Percentiles rank a stretch among this genome's conserved stretches.
phyloP scores from a whole-genome alignment of 2,113 vertebrate species.

The Cephalopterus ornatus region DNA sequence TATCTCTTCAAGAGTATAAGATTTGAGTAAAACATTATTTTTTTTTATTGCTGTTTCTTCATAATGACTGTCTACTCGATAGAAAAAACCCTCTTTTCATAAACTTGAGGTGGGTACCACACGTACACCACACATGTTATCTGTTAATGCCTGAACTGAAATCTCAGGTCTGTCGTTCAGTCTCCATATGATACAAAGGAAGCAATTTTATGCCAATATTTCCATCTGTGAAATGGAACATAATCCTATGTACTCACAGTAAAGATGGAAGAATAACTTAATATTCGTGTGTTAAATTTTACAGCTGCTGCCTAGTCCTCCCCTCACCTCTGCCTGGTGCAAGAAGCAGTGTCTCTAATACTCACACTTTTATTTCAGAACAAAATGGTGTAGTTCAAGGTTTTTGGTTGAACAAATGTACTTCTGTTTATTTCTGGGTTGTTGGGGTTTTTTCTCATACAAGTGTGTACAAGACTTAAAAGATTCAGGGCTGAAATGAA shows the following conservation, averaged over 20 bases:
- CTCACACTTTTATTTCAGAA: background rate
- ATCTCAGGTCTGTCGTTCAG: background rate
- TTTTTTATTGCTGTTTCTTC: background rate
- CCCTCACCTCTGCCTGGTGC: background rate
- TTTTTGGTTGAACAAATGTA: background rate
- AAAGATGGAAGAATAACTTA: background rate
- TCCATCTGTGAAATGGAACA: background rate
- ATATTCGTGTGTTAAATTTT: background rate
- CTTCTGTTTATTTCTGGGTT: background rate
- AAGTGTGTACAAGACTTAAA: background rate
- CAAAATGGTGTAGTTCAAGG: background rate
- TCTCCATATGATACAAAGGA: background rate
- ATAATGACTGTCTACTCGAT: background rate
- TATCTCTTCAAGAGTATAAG: background rate
- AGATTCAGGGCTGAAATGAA: background rate
- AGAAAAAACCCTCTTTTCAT: background rate
- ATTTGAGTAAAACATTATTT: background rate
- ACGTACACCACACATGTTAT: accelerated
- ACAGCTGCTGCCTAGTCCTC: background rate
- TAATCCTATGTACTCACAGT: background rate
- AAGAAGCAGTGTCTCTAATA: background rate
- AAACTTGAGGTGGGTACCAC: background rate
- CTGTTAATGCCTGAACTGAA: background rate
- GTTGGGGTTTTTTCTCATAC: background rate
- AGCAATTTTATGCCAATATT: background rate